Percentiles rank a stretch among this genome's conserved stretches.
Evolutionary conservation across 2,113 vertebrate species (phyloP).

Genomic region (Rhodinocichla rosea): DNA sequence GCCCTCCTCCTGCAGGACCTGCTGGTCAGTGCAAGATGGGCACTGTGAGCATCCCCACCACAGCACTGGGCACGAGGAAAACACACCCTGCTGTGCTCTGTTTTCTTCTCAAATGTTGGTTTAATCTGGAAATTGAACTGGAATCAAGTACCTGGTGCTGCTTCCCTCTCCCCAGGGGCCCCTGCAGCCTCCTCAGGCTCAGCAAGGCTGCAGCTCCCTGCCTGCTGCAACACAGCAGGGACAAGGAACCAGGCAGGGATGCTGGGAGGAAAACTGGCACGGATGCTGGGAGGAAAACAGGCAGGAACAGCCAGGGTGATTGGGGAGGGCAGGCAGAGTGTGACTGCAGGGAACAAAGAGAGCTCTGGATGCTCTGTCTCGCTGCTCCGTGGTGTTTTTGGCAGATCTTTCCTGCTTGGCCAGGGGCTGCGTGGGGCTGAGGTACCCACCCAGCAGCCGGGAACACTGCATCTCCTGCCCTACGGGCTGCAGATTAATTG

Average conservation of each 20-base stretch:
- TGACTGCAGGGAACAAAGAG: background rate
- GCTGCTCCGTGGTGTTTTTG: background rate
- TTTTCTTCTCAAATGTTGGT: background rate
- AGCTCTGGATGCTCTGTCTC: background rate
- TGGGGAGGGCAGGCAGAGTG: background rate
- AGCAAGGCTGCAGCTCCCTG: background rate
- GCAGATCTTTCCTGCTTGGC: conserved; percentile 17
- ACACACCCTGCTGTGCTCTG: rapidly evolving
- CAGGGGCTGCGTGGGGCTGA: background rate
- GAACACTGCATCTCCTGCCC: conserved; percentile 8
- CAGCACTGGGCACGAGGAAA: rapidly evolving
- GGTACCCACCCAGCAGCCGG: background rate
- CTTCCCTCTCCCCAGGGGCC: background rate
- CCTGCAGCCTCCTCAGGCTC: background rate
- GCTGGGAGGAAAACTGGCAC: background rate
- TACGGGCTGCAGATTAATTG: background rate
- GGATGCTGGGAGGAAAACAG: background rate
- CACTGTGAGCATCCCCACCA: background rate
- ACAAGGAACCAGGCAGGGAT: background rate
- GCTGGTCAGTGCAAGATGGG: background rate
- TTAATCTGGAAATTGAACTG: background rate
- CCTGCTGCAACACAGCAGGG: background rate
- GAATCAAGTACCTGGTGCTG: background rate
- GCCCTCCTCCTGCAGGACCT: background rate
- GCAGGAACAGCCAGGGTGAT: background rate